Base-by-base conservation (phyloP, 2,113 vertebrate genomes). In the Excalfactoria chinensis region DNA sequence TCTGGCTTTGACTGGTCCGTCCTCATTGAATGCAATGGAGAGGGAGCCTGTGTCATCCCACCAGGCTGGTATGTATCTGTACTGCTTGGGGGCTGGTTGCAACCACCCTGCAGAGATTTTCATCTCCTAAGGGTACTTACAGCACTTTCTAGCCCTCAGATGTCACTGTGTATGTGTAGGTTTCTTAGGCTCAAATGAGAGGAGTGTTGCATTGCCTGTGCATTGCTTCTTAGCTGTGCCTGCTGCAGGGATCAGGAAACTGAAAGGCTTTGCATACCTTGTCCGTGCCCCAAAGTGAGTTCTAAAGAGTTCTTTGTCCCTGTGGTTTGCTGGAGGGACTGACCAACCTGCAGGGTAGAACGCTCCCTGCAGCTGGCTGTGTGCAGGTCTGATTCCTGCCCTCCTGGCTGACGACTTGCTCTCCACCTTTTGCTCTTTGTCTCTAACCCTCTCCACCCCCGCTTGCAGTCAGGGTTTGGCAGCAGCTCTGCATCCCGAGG, bases 401-500 rank as follows among this genome's bases (percentile, higher is more conserved):
- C 43, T 89, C 82, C 40, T 41, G 73, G 8, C 3, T 26, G 46
- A 69, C n/a, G 8, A 13, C n/a, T 30, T 28, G 34, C 56, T 62
- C 23, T 70, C 35, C 63, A 34, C 37, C 60, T 59, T 34, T 59
- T 59, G 56, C 56, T 59, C 56, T 59, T 34, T 59, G n/a, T 34
- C n/a, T 63, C 18, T 40, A 49, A 20, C 83, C 55, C 60, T 32
- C 64, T n/a, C 44, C 11, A 17, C 2, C 21, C 51, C 80, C 63
- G 34, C 20, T 26, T 4, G 3, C 35, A n/a, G 91, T 44, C 19
- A 26, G 44, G 0, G 43, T 32, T 73, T 43, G 71, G 74, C 59
- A 74, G 66, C 70, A 64, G 44, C 30, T 16, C 35, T 4, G 32
- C 0, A 0, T 44, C 72, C 17, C 18, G 0, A 2, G 0, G 17